A percentile compares a stretch with the other conserved stretches of the same genome.
Conservation (phyloP, 2,888 invertebrate species). For the Dryocosmus kuriphilus region DNA sequence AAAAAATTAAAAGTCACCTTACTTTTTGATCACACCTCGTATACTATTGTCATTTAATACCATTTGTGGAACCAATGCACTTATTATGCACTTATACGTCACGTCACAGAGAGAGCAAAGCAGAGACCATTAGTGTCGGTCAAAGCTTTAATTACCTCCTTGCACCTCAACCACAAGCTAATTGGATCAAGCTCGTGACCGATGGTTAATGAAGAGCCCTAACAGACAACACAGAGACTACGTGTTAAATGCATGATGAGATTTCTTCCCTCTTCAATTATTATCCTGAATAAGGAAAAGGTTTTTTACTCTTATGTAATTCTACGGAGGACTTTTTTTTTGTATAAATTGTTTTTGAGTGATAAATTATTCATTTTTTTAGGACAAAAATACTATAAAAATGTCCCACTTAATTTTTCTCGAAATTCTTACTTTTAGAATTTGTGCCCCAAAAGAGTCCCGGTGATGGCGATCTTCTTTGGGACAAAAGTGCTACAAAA, state of each 20-base stretch:
- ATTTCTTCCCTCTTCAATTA: background rate
- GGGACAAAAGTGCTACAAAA: too few relatives aligned
- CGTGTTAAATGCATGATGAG: background rate
- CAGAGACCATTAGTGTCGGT: conserved; percentile 25
- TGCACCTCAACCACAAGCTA: conserved; percentile 32
- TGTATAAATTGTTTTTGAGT: too few relatives aligned
- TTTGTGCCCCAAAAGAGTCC: too few relatives aligned
- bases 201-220: conserved; percentile 9
- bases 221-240: background rate
- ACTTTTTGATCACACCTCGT: too few relatives aligned
- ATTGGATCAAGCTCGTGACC: conserved; percentile 21
- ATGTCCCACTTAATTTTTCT: too few relatives aligned
- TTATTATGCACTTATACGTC: conserved; percentile 32
- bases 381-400: too few relatives aligned
- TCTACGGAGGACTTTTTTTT: too few relatives aligned
- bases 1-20: too few relatives aligned
- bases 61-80: conserved; percentile 11
- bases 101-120: conserved; percentile 23
- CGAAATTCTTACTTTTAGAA: too few relatives aligned
- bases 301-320: too few relatives aligned
- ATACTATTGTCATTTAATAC: conserved; percentile 9
- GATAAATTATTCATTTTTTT: too few relatives aligned
- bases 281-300: background rate
- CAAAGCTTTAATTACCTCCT: conserved; percentile 36
- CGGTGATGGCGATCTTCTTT: too few relatives aligned